These are phyloP conservation scores for Jaculus jaculus DNA, from an alignment of 2,113 vertebrate species.

Conservation along the genomic window DNA sequence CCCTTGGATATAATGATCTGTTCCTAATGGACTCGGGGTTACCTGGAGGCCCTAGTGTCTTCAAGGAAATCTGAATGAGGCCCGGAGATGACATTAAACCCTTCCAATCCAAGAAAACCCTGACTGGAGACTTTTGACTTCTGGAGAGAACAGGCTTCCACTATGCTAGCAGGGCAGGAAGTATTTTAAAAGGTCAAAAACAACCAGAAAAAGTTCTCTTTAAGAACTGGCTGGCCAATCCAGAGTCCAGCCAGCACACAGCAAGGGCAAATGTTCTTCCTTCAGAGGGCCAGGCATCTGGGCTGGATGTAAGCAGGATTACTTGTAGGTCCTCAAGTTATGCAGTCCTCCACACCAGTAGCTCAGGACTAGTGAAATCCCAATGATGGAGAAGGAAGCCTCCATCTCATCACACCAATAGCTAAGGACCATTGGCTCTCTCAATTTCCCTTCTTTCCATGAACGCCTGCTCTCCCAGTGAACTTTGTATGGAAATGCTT, in stretches of 20 bases:
- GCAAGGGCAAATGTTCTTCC: neutral
- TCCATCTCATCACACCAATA: too few species aligned
- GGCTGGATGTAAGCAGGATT: neutral
- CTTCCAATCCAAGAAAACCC: neutral
- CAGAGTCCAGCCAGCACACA: neutral
- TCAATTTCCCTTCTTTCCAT: neutral
- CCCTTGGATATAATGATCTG: fast-evolving
- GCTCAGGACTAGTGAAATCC: too few species aligned
- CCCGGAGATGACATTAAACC: neutral
- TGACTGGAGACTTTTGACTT: neutral
- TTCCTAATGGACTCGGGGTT: neutral
- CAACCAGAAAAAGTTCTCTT: neutral
- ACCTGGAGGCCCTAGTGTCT: neutral
- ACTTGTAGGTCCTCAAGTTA: neutral
- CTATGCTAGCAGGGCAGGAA: neutral
- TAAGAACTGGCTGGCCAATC: neutral
- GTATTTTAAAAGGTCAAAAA: neutral
- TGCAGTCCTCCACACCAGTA: too few species aligned
- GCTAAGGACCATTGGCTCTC: neutral
- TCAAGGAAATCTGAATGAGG: neutral
- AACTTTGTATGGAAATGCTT: neutral
- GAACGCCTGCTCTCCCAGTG: neutral
- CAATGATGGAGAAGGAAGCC: too few species aligned
- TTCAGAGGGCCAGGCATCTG: neutral
- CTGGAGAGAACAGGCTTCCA: fast-evolving